A percentile compares a stretch with the other conserved stretches of the same genome.
phyloP scores from a whole-genome alignment of 2,113 vertebrate species.

The Mellivora capensis region DNA sequence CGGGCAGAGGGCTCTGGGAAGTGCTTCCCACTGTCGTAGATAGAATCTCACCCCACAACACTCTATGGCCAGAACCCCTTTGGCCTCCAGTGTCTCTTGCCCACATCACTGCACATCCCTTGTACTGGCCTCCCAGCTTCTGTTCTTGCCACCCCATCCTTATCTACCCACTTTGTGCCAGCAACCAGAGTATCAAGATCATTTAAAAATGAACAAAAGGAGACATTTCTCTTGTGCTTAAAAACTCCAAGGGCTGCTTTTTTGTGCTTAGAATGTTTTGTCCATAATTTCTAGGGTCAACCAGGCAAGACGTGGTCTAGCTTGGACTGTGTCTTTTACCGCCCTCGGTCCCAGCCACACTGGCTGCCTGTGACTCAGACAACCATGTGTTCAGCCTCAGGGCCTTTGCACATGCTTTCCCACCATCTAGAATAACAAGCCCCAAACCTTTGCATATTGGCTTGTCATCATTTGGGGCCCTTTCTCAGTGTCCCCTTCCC shows the following conservation, averaged over 20 bases:
- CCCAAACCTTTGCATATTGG: fast-evolving
- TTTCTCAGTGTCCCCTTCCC: neutral
- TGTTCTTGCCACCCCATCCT: neutral
- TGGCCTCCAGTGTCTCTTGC: neutral
- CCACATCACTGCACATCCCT: neutral
- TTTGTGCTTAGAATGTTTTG: neutral
- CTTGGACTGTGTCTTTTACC: fast-evolving
- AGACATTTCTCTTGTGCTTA: neutral
- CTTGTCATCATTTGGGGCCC: neutral
- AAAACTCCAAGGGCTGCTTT: neutral
- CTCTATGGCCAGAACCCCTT: neutral
- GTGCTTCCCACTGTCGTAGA: neutral
- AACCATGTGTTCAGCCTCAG: fast-evolving
- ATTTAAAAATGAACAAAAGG: neutral
- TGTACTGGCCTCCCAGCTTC: neutral
- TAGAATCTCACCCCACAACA: fast-evolving
- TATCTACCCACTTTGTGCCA: too few relatives aligned
- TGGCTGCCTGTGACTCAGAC: neutral
- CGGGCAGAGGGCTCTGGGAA: fast-evolving
- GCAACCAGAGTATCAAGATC: neutral
- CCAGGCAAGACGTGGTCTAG: neutral
- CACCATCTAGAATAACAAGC: neutral
- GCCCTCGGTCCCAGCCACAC: fast-evolving
- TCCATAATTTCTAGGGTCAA: neutral
- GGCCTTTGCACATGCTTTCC: neutral